Evolutionary conservation across 1,140 invertebrate genomes (phyloP).

Genomic region (Helicoverpa zea): DNA sequence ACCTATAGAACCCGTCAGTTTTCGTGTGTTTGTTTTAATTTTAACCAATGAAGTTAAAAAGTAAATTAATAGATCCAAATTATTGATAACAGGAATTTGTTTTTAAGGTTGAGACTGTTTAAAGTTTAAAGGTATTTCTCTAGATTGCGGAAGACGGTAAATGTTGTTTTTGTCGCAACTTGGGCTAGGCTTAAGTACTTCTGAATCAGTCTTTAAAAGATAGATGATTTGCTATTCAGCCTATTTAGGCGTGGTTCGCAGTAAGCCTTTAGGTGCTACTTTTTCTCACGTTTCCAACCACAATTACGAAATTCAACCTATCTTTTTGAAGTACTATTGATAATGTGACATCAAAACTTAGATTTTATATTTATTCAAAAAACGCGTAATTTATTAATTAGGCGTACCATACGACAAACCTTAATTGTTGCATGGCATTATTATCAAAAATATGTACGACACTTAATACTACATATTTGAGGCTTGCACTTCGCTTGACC

Average conservation of each 20-base stretch:
- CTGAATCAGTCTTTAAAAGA: background rate
- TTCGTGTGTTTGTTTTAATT: too few relatives aligned
- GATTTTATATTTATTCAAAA: too few relatives aligned
- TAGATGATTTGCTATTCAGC: background rate
- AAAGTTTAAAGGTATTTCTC: background rate
- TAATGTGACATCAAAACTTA: too few relatives aligned
- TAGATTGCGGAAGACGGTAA: background rate
- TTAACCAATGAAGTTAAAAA: too few relatives aligned
- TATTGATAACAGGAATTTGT: background rate
- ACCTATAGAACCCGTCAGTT: too few relatives aligned
- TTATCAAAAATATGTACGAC: too few relatives aligned
- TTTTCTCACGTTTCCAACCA: conserved; percentile 1
- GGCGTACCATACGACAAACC: too few relatives aligned
- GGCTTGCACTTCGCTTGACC: background rate
- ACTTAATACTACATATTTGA: too few relatives aligned
- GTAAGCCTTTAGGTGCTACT: background rate
- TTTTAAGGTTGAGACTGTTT: background rate
- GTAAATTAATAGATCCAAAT: too few relatives aligned
- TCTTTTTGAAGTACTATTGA: too few relatives aligned
- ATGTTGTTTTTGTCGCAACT: background rate
- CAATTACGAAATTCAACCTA: background rate
- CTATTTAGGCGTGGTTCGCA: background rate
- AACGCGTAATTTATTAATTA: too few relatives aligned
- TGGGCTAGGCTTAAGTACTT: background rate
- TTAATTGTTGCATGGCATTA: too few relatives aligned